These are phyloP conservation scores for Caenorhabditis macrosperma DNA, from an alignment of 2,888 invertebrate species.

Conservation along the genomic window DNA sequence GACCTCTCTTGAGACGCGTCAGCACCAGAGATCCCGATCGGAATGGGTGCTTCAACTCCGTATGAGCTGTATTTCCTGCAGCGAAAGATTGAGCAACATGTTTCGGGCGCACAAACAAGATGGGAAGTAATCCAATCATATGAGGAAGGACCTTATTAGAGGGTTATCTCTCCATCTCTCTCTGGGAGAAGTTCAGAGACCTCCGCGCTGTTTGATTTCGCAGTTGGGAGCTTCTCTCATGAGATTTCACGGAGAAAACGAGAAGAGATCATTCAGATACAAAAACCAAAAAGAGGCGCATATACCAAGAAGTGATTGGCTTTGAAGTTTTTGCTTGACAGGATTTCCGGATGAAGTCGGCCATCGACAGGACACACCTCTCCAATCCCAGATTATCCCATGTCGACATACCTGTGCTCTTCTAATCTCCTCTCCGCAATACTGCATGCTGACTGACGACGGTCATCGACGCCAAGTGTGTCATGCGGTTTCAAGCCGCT, in stretches of 20 bases:
- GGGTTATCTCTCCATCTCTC: not conserved
- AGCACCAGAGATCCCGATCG: conserved; percentile 23
- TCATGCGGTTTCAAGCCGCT: conserved; percentile 57
- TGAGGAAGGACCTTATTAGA: conserved; percentile 2
- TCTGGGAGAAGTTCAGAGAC: not conserved
- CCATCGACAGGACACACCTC: not conserved
- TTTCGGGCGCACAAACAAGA: not conserved
- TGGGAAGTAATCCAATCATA: conserved; percentile 9
- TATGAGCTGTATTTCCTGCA: conserved; percentile 61
- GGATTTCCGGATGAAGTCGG: not conserved
- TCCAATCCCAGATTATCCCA: conserved; percentile 8
- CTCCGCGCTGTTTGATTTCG: not conserved
- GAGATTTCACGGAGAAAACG: no score
- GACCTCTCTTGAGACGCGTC: conserved; percentile 11
- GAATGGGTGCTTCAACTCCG: conserved; percentile 54
- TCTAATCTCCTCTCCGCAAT: conserved; percentile 52
- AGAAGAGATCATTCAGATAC: no score
- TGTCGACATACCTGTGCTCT: conserved; percentile 45
- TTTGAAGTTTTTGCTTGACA: not conserved
- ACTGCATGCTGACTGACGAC: conserved; percentile 40
- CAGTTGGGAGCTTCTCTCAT: not conserved
- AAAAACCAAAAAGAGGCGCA: no score
- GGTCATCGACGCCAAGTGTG: conserved; percentile 49
- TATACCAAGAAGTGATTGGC: not conserved
- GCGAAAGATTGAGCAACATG: not conserved